These are phyloP conservation scores for Callorhinus ursinus DNA, from an alignment of 2,113 vertebrate genomes.

Conservation along the genomic window DNA sequence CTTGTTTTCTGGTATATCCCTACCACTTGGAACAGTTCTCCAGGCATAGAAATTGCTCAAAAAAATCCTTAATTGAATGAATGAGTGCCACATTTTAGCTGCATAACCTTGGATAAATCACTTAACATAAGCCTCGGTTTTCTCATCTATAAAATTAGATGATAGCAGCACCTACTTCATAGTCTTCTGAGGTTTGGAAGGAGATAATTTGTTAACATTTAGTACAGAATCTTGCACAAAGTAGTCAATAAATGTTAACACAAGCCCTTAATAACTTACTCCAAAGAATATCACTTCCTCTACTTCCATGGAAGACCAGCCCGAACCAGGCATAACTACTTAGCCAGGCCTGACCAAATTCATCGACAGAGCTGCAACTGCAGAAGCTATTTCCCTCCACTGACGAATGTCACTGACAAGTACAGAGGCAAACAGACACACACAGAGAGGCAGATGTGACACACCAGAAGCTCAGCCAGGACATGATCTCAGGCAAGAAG, in stretches of 20 bases:
- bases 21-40: background rate
- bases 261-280: background rate
- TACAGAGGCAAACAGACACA: background rate
- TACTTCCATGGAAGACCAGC: background rate
- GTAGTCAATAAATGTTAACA: background rate
- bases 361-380: background rate
- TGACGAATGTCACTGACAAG: slow-evolving; percentile 5
- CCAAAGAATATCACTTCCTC: background rate
- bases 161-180: background rate
- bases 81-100: slow-evolving; percentile 6
- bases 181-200: background rate
- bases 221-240: background rate
- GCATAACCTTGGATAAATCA: background rate
- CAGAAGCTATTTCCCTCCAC: background rate
- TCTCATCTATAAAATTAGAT: background rate
- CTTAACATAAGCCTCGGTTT: background rate
- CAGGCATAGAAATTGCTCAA: background rate
- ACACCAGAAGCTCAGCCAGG: slow-evolving; percentile 17
- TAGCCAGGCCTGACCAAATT: background rate
- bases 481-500: background rate
- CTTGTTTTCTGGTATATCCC: background rate
- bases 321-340: background rate
- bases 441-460: background rate
- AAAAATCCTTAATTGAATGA: background rate
- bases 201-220: background rate